Base-by-base conservation (phyloP, 2,888 invertebrate species). In the Lymantria dispar region DNA sequence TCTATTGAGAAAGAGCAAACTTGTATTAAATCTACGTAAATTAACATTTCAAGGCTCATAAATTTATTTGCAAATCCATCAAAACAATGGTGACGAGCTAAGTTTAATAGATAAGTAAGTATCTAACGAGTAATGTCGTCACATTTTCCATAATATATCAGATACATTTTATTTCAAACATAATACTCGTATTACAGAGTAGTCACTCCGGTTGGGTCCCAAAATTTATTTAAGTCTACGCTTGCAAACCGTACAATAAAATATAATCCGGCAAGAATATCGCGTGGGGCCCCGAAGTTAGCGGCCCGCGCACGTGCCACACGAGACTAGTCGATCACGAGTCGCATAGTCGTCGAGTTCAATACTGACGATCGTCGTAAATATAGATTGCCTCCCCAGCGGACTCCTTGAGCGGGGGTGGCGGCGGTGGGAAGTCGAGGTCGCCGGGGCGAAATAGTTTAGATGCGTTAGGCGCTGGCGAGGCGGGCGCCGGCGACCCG, bases 371-470 rank as follows among this genome's bases (percentile, higher is more conserved):
- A 63, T 91, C 89, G 69, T 90, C 87, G 80, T 91, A 91, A 29
- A 91, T 90, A 72, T 91, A 91, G 64, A 94, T 94, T 42, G 94
- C 94, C 74, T 94, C 94, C 7, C 94, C 94, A 39, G 94, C 94
- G 56, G 94, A 93, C 68, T 94, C 94, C 75, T 94, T 94, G 66
- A 76, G 90, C 50, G 92, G 92, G 58, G 76, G 91, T 56, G 73
- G 90, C 51, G 76, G 86, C 69, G 81, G 89, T 53, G 81, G 90
- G 84, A 83, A 90, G 76, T 83, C 88, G 31, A 83, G 82, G 45
- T 85, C 87, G 13, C 86, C 89, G 1, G 89, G 86, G 60, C 91
- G 72, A 80, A 91, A 91, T 57, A 91, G 81, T 70, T 91, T 91
- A 73, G 88, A 89, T 50, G 91, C 90, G 80, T 86, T 85, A 60